These are phyloP conservation scores for Xiphias gladius DNA, from an alignment of 2,113 vertebrate species.

Conservation along the genomic window DNA sequence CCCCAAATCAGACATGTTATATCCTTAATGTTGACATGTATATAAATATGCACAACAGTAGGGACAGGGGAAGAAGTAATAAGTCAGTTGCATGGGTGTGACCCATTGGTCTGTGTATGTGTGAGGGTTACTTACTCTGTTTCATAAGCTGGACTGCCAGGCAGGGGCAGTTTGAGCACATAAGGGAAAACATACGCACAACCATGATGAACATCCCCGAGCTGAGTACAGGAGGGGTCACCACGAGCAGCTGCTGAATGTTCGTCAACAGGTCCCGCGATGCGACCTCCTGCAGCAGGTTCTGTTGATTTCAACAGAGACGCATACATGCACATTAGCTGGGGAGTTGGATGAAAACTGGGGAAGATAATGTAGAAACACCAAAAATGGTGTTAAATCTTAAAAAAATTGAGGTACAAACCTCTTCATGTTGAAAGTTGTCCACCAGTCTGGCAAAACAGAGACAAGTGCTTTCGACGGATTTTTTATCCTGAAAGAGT, in stretches of 20 bases:
- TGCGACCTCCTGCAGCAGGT: slow-evolving; percentile 97
- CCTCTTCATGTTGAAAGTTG: slow-evolving; percentile 99
- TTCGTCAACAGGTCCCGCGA: slow-evolving; percentile 97
- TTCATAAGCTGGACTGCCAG: slow-evolving; percentile 99
- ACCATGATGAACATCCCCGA: slow-evolving; percentile 99
- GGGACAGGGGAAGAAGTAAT: background rate
- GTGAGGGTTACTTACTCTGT: slow-evolving; percentile 90
- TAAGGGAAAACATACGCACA: slow-evolving; percentile 99
- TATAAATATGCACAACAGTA: background rate
- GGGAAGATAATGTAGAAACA: background rate
- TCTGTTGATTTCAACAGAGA: slow-evolving; percentile 81
- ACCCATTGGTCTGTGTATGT: background rate
- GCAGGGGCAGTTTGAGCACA: slow-evolving; percentile 98
- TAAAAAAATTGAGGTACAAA: slow-evolving; percentile 67
- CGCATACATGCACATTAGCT: background rate
- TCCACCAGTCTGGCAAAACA: slow-evolving; percentile 99
- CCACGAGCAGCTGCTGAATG: slow-evolving; percentile 97
- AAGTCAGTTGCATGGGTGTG: background rate
- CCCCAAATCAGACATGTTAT: too few species aligned
- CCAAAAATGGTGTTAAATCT: background rate
- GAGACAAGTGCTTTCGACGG: slow-evolving; percentile 99
- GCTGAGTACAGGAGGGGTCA: slow-evolving; percentile 97
- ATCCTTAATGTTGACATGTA: too few species aligned
- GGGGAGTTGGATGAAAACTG: background rate
- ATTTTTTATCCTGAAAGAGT: slow-evolving; percentile 94